phyloP scores from a whole-genome alignment of 2,888 invertebrate genomes.

The Asteroscopus sphinx region DNA sequence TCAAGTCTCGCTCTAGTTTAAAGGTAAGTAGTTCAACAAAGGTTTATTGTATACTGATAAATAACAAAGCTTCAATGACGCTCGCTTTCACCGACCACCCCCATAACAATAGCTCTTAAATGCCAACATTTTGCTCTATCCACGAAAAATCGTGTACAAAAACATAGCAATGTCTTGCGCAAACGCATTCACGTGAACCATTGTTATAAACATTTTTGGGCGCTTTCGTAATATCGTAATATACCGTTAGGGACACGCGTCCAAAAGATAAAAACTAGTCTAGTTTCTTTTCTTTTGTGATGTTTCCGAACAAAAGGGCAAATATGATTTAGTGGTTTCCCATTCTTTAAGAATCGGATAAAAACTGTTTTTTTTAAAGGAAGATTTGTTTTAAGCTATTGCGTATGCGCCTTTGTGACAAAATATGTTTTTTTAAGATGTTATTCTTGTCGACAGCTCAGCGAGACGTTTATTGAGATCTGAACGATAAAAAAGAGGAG shows the following conservation, averaged over 20 bases:
- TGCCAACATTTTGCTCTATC: conserved; percentile 73
- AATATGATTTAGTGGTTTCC: conserved; percentile 84
- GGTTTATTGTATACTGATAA: conserved; percentile 51
- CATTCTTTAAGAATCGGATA: conserved; percentile 64
- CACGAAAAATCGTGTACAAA: conserved; percentile 83
- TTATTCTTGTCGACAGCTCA: conserved; percentile 34
- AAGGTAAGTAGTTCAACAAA: conserved; percentile 51
- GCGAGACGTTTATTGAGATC: conserved; percentile 30
- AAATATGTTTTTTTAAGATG: conserved; percentile 35
- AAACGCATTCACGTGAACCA: conserved; percentile 80
- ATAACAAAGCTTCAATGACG: conserved; percentile 59
- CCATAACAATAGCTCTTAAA: conserved; percentile 70
- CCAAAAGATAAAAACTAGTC: conserved; percentile 79
- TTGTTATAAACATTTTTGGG: conserved; percentile 78
- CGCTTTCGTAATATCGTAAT: conserved; percentile 76
- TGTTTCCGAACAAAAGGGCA: conserved; percentile 74
- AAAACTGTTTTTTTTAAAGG: conserved; percentile 33
- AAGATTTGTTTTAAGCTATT: conserved; percentile 43
- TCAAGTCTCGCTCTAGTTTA: conserved; percentile 29
- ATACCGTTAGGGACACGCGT: conserved; percentile 82
- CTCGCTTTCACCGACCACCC: conserved; percentile 86
- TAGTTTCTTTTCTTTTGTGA: conserved; percentile 81
- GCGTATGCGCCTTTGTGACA: conserved; percentile 41
- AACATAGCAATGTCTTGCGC: conserved; percentile 81
- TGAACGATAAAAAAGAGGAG: conserved; percentile 41